These are phyloP conservation scores for Nibea albiflora DNA, from an alignment of 2,113 vertebrate genomes.

Conservation along the genomic window DNA sequence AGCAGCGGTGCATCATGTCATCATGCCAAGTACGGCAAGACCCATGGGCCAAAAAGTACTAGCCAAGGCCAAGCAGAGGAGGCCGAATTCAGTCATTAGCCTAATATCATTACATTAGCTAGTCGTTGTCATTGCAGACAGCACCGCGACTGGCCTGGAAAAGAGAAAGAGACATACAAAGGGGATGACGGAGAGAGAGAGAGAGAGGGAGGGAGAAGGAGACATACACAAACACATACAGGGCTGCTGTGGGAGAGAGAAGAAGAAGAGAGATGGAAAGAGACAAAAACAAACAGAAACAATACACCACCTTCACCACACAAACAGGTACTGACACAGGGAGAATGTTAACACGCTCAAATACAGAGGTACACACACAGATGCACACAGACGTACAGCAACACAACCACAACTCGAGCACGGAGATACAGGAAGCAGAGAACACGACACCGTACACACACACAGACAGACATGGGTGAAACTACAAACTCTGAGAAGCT, in stretches of 20 bases:
- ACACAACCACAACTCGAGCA: constrained; percentile 12
- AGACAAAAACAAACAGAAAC: constrained; percentile 31
- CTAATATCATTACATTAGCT: constrained; percentile 78
- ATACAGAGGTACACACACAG: not conserved
- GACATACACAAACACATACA: constrained; percentile 40
- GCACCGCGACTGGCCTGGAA: constrained; percentile 69
- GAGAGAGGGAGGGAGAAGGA: constrained; percentile 45
- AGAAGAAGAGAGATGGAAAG: constrained; percentile 13
- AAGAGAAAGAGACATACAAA: constrained; percentile 60
- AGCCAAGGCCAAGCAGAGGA: constrained; percentile 71
- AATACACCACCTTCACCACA: constrained; percentile 54
- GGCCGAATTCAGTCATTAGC: constrained; percentile 57
- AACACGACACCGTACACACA: constrained; percentile 30
- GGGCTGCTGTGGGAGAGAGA: constrained; percentile 19
- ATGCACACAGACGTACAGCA: constrained; percentile 21
- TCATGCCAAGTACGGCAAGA: constrained; percentile 72
- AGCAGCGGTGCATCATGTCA: constrained; percentile 57
- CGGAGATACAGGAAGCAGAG: not conserved
- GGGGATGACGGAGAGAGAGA: constrained; percentile 51
- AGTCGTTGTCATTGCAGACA: constrained; percentile 75
- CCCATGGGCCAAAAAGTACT: constrained; percentile 56
- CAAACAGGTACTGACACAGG: constrained; percentile 34
- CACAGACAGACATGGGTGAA: constrained; percentile 20
- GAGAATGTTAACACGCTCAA: constrained; percentile 37
- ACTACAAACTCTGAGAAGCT: not conserved